These are phyloP conservation scores for Neodiprion lecontei DNA, from an alignment of 1,140 invertebrate genomes.

Conservation along the genomic window DNA sequence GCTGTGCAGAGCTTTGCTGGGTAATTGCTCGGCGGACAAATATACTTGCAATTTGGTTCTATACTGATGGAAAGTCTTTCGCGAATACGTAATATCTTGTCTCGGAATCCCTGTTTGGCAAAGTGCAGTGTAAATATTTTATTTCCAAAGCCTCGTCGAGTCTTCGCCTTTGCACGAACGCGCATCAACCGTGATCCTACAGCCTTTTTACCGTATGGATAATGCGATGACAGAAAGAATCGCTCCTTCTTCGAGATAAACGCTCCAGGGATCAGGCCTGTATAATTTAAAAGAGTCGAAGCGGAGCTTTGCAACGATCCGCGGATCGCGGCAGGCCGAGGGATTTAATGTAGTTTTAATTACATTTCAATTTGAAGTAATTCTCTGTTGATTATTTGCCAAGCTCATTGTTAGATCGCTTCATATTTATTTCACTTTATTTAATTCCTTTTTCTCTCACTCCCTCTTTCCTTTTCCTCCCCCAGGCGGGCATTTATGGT, in stretches of 20 bases:
- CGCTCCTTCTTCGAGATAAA: too few species aligned
- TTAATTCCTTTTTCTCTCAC: conserved; percentile 10
- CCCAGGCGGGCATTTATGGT: not conserved
- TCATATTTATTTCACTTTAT: conserved; percentile 3
- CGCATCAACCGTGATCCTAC: too few species aligned
- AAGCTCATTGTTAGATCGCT: not conserved
- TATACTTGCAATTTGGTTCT: not conserved
- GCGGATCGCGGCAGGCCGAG: not conserved
- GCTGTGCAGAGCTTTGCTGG: not conserved
- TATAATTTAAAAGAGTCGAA: too few species aligned
- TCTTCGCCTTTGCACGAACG: too few species aligned
- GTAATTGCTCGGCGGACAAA: not conserved
- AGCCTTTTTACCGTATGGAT: too few species aligned
- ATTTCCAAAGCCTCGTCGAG: not conserved
- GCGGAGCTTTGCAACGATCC: too few species aligned
- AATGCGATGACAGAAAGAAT: too few species aligned
- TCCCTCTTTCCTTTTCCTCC: not conserved
- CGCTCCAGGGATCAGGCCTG: too few species aligned
- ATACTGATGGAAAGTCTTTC: not conserved
- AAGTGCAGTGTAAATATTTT: conserved; percentile 6
- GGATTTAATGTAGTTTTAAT: conserved; percentile 47
- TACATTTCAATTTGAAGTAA: conserved; percentile 45
- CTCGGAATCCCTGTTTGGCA: not conserved
- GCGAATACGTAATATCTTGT: too few species aligned
- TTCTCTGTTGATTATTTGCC: conserved; percentile 36